A percentile compares a stretch with the other conserved stretches of the same genome.
These are phyloP conservation scores for Sitta carolinensis DNA, from an alignment of 2,797 vertebrate genomes.

Conservation along the genomic window DNA sequence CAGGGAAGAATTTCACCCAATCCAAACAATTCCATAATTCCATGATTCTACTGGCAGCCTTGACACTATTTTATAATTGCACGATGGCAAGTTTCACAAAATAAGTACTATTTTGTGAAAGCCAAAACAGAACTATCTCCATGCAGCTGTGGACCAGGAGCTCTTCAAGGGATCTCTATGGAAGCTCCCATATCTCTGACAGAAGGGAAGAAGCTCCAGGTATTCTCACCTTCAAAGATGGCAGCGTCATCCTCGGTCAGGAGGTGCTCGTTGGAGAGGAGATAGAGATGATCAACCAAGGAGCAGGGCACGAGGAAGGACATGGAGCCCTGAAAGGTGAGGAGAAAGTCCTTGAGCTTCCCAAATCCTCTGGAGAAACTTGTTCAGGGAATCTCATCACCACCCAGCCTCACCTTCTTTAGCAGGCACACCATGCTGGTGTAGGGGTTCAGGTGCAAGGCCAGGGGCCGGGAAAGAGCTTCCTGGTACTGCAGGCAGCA, in stretches of 20 bases:
- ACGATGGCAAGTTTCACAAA: not conserved
- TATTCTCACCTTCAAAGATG: constrained; percentile 84
- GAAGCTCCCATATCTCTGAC: not conserved
- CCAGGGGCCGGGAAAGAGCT: constrained; percentile 85
- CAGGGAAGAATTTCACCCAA: not conserved
- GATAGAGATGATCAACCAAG: constrained; percentile 91
- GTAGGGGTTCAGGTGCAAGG: constrained; percentile 82
- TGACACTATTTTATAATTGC: not conserved
- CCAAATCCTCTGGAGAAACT: not conserved
- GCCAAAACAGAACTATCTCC: not conserved
- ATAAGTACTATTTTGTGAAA: not conserved
- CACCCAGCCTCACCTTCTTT: constrained; percentile 82
- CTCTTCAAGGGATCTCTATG: not conserved
- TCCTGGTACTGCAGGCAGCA: constrained; percentile 96
- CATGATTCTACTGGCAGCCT: not conserved
- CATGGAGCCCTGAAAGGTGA: constrained; percentile 81
- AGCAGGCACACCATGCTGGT: constrained; percentile 89
- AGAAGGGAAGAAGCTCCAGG: accelerated
- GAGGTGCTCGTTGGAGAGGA: constrained; percentile 87
- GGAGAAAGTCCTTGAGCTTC: not conserved
- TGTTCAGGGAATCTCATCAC: not conserved
- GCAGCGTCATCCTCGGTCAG: constrained; percentile 87
- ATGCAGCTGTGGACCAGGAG: not conserved
- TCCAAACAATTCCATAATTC: not conserved
- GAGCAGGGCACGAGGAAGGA: constrained; percentile 92